Base-by-base conservation (phyloP, 2,797 vertebrate species). In the Dermochelys coriacea region DNA sequence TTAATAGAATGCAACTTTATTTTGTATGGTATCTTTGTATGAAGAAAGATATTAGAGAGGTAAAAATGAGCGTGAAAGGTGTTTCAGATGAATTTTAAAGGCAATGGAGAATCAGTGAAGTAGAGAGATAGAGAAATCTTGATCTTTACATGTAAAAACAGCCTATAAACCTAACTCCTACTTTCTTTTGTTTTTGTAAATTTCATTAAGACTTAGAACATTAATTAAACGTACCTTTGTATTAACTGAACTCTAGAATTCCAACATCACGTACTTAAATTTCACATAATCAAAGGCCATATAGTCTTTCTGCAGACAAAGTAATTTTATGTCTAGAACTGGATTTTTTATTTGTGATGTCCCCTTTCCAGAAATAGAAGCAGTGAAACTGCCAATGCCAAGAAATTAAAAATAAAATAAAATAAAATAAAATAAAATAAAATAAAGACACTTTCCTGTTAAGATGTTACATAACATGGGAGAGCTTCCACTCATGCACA, bases 351-450 rank as follows among this genome's bases (percentile, higher is more conserved):
- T 50, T 82, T 47, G 79, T 25, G 84, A 68, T 59, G 11, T 50
- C 0, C 0, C 0, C 7, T 10, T 2, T 47, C 64, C 16, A 85
- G 8, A 59, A 71, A 71, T 19, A n/a, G 64, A 21, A 37, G 64
- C 15, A n/a, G 68, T 41, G 87, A 59, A 84, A 8, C 6, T 86
- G 6, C 34, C 31, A 68, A 18, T 5, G 18, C 2, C 29, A 92
- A 93, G 27, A 23, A 81, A 88, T 78, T 71, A 61, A 29, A 45
- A 68, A 79, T 18, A 19, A 92, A 90, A 61, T 29, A 31, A 34
- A 34, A 71, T n/a, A 21, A 1, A 54, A 18, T 2, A 37, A 51
- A 55, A 61, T 29, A 14, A 34, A 34, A 71, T n/a, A 21, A 1
- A 54, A 18, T 2, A 45, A 51, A 55, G 23, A 9, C 8, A 49